A percentile compares a stretch with the other conserved stretches of the same genome.
Conservation (phyloP, 2,797 vertebrate species). For the Ctenopoma kingsleyae region DNA sequence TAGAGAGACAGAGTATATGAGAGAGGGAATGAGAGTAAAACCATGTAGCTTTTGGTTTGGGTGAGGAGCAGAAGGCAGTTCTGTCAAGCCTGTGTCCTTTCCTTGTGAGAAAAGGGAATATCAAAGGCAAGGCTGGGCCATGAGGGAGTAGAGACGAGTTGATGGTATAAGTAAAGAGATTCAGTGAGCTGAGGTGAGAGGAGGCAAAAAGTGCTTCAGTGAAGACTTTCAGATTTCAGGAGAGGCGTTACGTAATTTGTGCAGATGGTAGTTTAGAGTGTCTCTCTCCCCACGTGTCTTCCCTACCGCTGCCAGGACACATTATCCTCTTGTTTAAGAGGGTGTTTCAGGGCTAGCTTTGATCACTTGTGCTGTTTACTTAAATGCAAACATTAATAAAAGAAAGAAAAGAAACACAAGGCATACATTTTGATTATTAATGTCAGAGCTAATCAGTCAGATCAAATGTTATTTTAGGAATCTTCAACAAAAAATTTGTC, state of each 20-base stretch:
- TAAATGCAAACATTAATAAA: no score
- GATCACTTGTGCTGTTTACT: slow-evolving; percentile 22
- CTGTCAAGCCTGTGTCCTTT: slow-evolving; percentile 48
- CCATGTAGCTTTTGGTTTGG: slow-evolving; percentile 11
- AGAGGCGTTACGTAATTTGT: slow-evolving; percentile 57
- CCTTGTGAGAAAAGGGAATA: slow-evolving; percentile 45
- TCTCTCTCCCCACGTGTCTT: slow-evolving; percentile 30
- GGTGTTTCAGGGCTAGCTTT: slow-evolving; percentile 33
- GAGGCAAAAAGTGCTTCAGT: slow-evolving; percentile 44
- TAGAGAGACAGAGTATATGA: background rate
- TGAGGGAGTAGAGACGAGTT: slow-evolving; percentile 39
- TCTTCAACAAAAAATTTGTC: no score
- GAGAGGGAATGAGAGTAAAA: slow-evolving; percentile 14
- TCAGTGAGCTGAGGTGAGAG: slow-evolving; percentile 58
- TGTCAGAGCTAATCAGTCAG: no score
- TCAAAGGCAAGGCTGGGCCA: slow-evolving; percentile 54
- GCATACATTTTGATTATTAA: no score
- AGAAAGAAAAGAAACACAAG: no score
- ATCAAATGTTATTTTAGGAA: no score
- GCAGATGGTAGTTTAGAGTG: slow-evolving; percentile 51
- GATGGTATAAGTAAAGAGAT: slow-evolving; percentile 46
- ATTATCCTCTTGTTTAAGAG: slow-evolving; percentile 42
- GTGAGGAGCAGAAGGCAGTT: slow-evolving; percentile 28
- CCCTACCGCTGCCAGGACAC: slow-evolving; percentile 40
- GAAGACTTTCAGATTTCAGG: slow-evolving; percentile 49